A percentile compares a stretch with the other conserved stretches of the same genome.
phyloP scores from a whole-genome alignment of 1,140 invertebrate species.

The Adoxophyes honmai region DNA sequence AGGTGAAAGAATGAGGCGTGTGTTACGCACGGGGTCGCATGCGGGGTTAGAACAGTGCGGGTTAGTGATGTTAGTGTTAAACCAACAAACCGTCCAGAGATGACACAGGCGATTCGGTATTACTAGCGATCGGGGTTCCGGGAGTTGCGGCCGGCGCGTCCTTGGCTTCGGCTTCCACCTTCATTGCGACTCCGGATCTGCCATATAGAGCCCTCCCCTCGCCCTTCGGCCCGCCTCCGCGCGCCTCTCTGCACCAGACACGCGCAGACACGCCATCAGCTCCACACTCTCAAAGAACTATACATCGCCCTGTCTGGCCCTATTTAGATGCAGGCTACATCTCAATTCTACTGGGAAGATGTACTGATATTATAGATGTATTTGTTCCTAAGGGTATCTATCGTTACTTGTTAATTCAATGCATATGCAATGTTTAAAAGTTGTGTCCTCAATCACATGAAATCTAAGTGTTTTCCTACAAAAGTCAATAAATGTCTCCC shows the following conservation, averaged over 20 bases:
- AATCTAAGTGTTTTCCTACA: too few relatives aligned
- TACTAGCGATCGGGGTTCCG: conserved; percentile 49
- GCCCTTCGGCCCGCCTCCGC: conserved; percentile 27
- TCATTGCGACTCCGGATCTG: conserved; percentile 49
- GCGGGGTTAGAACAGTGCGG: conserved; percentile 20
- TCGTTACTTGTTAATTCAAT: too few relatives aligned
- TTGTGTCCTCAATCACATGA: too few relatives aligned
- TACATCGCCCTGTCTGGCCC: background rate
- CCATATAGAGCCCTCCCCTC: conserved; percentile 41
- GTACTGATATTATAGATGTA: too few relatives aligned
- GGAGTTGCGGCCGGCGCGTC: conserved; percentile 37
- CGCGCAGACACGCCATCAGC: conserved; percentile 38
- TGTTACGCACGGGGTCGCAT: background rate
- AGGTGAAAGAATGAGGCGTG: background rate
- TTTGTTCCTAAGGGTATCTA: too few relatives aligned
- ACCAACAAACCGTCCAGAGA: conserved; percentile 64
- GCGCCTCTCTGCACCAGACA: conserved; percentile 53
- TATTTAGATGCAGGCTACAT: background rate
- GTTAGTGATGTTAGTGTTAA: conserved; percentile 39
- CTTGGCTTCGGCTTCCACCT: conserved; percentile 55
- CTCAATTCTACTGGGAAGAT: too few relatives aligned
- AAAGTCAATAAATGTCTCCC: too few relatives aligned
- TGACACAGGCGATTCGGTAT: conserved; percentile 59
- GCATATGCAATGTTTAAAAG: too few relatives aligned
- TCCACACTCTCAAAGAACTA: conserved; percentile 18